Evolutionary conservation across 2,888 invertebrate species (phyloP).

Genomic region (Acleris emargana): DNA sequence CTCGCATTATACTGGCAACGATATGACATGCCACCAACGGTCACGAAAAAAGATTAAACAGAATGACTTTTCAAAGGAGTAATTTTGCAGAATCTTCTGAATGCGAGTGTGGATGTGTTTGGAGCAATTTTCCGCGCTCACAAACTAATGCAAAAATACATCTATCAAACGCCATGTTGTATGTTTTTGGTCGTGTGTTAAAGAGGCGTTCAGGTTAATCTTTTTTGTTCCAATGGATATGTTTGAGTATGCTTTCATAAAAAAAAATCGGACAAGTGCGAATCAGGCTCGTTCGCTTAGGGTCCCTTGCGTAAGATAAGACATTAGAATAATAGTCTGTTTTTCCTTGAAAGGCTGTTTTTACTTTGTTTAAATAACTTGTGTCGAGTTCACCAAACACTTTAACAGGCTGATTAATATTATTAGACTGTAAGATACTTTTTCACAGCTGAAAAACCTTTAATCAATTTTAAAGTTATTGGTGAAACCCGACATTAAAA

Average conservation of each 20-base stretch:
- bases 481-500: too few relatives aligned
- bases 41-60: conserved; percentile 34
- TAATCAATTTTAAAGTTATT: too few relatives aligned
- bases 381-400: too few relatives aligned
- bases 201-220: conserved; percentile 30
- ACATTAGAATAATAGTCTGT: too few relatives aligned
- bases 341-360: too few relatives aligned
- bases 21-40: conserved; percentile 1
- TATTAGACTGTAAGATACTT: too few relatives aligned
- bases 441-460: too few relatives aligned
- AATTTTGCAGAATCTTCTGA: conserved; percentile 11
- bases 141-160: conserved; percentile 15
- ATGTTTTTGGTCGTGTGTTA: conserved; percentile 29
- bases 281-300: too few relatives aligned
- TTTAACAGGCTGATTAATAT: too few relatives aligned
- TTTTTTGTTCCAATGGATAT: conserved; percentile 27
- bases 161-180: conserved; percentile 12
- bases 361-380: too few relatives aligned
- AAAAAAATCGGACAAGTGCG: conserved; percentile 22
- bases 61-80: conserved; percentile 17
- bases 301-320: too few relatives aligned
- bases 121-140: neutral
- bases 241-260: conserved; percentile 16
- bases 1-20: conserved; percentile 16
- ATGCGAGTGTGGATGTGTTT: conserved; percentile 5